Base-by-base conservation (phyloP, 2,113 vertebrate species). In the Narcine bancroftii region DNA sequence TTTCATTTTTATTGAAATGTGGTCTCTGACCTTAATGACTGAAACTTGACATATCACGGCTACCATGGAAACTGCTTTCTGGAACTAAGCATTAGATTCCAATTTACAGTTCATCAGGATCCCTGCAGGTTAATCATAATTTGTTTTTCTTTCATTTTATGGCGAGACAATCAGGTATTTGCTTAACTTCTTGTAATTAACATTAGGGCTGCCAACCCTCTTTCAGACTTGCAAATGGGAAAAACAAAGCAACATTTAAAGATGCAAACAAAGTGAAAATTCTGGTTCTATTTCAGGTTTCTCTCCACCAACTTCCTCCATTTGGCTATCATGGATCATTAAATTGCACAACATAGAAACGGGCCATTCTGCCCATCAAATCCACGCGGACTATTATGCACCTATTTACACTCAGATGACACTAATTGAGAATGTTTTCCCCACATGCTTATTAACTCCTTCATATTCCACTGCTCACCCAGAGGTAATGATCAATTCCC, bases 41-140 rank as follows among this genome's bases (percentile, higher is more conserved):
- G 81, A 87, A 11, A 17, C 60, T 87, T 39, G 81, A 87, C 53
- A 87, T 3, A 6, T 87, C 81, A 36, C 81, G 19, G 81, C 56
- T 87, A 10, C 81, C 81, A 87, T 87, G 81, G 81, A 63, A 87
- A 87, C 53, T n/a, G 53, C 81, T 60, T 87, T 87, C 81, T n/a
- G 15, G 60, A 87, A n/a, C n/a, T 87, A 60, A 87, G 53, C 81
- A 60, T 26, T 21, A 29, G 81, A 36, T 87, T 36, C 6, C 53
- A 36, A 39, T 75, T 75, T 36, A 39, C 72, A 36, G 72, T 75
- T 75, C 17, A 75, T 11, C 72, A 21, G 81, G 81, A n/a, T 87
- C 53, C 53, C 81, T 1, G 81, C 81, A 36, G 81, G 53, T 87
- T 63, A 36, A n/a, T 87, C 53, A 36, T 60, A 39, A 60, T 63